Conservation (phyloP, 2,113 vertebrate species). For the Brachyistius frenatus region DNA sequence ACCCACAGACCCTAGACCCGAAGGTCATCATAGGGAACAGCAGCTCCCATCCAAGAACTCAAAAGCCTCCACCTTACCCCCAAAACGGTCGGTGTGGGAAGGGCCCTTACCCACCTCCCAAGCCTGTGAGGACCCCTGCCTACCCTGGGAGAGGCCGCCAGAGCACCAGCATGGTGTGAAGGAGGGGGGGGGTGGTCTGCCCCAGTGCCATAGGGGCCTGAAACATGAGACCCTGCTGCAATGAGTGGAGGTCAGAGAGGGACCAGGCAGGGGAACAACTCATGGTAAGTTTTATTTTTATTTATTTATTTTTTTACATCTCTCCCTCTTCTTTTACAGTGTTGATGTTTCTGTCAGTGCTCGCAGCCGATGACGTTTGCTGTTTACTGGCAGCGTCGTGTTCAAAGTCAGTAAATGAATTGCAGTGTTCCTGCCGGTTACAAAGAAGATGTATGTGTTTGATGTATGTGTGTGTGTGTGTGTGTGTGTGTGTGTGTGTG, state of each 20-base stretch:
- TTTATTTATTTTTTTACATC: background rate
- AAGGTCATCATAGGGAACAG: slow-evolving; percentile 64
- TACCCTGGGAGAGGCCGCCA: slow-evolving; percentile 72
- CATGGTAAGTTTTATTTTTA: slow-evolving; percentile 60
- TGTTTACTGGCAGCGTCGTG: slow-evolving; percentile 69
- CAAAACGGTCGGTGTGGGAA: slow-evolving; percentile 78
- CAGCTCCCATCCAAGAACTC: slow-evolving; percentile 65
- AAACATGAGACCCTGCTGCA: slow-evolving; percentile 75
- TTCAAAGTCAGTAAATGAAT: slow-evolving; percentile 74
- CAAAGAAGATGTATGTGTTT: slow-evolving; percentile 62
- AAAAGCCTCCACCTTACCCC: slow-evolving; percentile 82
- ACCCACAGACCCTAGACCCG: slow-evolving; percentile 56
- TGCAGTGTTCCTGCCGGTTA: slow-evolving; percentile 62
- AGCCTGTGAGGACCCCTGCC: slow-evolving; percentile 63
- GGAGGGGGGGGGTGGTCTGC: slow-evolving; percentile 61
- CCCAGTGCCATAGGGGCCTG: slow-evolving; percentile 66
- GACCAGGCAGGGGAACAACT: slow-evolving; percentile 71
- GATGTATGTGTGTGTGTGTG: slow-evolving; percentile 41
- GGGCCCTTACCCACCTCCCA: slow-evolving; percentile 46
- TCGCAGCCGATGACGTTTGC: slow-evolving; percentile 62
- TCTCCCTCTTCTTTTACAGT: slow-evolving; percentile 21
- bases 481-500: slow-evolving; percentile 57
- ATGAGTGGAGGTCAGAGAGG: slow-evolving; percentile 65
- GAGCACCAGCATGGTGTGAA: slow-evolving; percentile 80
- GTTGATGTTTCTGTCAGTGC: slow-evolving; percentile 65